Percentiles rank a stretch among this genome's conserved stretches.
phyloP scores from a whole-genome alignment of 2,113 vertebrate genomes.

The Stictonetta naevosa region DNA sequence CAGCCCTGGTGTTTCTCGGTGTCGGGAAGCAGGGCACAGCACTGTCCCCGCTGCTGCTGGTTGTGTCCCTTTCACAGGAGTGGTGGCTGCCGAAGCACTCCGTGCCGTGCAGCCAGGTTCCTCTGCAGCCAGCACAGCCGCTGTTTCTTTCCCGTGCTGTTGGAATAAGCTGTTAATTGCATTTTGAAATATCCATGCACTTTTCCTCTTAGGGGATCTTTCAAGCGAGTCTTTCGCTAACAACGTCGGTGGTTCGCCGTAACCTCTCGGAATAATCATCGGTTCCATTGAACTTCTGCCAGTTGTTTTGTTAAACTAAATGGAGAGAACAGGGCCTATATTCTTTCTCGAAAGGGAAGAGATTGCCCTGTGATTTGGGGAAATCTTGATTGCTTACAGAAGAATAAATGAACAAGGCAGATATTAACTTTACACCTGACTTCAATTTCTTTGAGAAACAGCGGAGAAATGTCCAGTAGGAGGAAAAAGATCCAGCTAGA shows the following conservation, averaged over 20 bases:
- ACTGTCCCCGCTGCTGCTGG: not conserved
- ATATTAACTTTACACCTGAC: conserved; percentile 64
- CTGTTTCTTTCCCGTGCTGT: not conserved
- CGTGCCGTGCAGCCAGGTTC: not conserved
- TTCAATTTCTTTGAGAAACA: conserved; percentile 56
- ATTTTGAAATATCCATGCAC: conserved; percentile 49
- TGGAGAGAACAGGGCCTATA: conserved; percentile 37
- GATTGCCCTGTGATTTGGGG: conserved; percentile 66
- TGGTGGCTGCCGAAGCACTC: not conserved
- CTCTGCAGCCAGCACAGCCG: not conserved
- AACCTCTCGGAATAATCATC: conserved; percentile 53
- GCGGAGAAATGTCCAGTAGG: conserved; percentile 23
- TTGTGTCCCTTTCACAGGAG: not conserved
- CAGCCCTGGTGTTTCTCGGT: accelerated
- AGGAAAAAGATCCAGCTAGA: conserved; percentile 22
- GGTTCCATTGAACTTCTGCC: conserved; percentile 49
- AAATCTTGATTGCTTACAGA: conserved; percentile 54
- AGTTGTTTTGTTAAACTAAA: conserved; percentile 63
- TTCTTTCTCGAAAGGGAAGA: conserved; percentile 43
- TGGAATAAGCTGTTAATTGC: conserved; percentile 30
- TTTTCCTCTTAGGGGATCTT: conserved; percentile 55
- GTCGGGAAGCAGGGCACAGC: accelerated
- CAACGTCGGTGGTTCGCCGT: conserved; percentile 16
- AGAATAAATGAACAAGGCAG: conserved; percentile 63
- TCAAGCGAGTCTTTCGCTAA: not conserved